These are phyloP conservation scores for Poeciliopsis retropinna DNA, from an alignment of 2,113 vertebrate species.

Conservation along the genomic window DNA sequence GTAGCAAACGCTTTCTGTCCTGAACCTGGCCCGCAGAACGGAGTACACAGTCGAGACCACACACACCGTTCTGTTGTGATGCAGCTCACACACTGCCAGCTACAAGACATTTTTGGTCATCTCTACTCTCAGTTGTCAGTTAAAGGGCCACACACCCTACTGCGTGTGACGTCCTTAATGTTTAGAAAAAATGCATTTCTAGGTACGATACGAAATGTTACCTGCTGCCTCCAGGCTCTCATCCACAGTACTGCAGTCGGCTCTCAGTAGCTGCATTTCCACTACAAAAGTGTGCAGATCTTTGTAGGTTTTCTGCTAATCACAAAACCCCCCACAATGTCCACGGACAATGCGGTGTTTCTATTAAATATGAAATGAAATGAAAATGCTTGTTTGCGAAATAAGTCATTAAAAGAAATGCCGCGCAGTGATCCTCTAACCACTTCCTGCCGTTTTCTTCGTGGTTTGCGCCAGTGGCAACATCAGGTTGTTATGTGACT, in stretches of 20 bases:
- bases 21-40: neutral
- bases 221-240: conserved; percentile 18
- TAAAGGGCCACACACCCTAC: conserved; percentile 55
- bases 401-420: no score
- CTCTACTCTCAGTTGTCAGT: conserved; percentile 66
- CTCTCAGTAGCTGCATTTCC: no score
- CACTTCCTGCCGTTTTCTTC: no score
- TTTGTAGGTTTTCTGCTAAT: neutral
- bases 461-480: no score
- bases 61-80: conserved; percentile 39
- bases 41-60: conserved; percentile 7
- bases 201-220: conserved; percentile 19
- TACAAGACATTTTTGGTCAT: conserved; percentile 62
- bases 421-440: no score
- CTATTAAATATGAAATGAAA: no score
- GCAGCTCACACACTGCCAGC: conserved; percentile 48
- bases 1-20: neutral
- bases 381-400: no score
- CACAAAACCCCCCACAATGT: no score
- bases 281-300: neutral
- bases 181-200: conserved; percentile 59
- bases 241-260: no score
- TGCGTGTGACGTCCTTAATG: conserved; percentile 55
- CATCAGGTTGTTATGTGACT: no score
- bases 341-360: no score